Evolutionary conservation across 2,113 vertebrate genomes (phyloP).

Genomic region (Felis catus): F.catus_Fca126_mat1.0 CM031415.1:123085001-123085500

Average conservation of each 20-base stretch:
- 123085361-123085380: slow-evolving; percentile 14
- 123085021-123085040: background rate
- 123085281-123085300: background rate
- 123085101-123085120: background rate
- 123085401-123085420: slow-evolving; percentile 32
- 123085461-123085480: too few relatives aligned
- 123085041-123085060: slow-evolving; percentile 18
- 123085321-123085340: slow-evolving; percentile 1
- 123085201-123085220: background rate
- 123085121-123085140: background rate
- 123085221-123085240: background rate
- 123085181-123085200: background rate
- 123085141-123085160: background rate
- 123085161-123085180: background rate
- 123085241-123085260: background rate
- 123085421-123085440: background rate
- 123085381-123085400: background rate
- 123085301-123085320: background rate
- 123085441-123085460: too few relatives aligned
- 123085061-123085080: slow-evolving; percentile 22
- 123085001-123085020: background rate
- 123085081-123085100: background rate
- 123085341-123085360: background rate
- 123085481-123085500: too few relatives aligned
- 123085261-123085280: background rate